Evolutionary conservation across 2,113 vertebrate species (phyloP).

Genomic region (Gasterosteus nipponicus): DNA sequence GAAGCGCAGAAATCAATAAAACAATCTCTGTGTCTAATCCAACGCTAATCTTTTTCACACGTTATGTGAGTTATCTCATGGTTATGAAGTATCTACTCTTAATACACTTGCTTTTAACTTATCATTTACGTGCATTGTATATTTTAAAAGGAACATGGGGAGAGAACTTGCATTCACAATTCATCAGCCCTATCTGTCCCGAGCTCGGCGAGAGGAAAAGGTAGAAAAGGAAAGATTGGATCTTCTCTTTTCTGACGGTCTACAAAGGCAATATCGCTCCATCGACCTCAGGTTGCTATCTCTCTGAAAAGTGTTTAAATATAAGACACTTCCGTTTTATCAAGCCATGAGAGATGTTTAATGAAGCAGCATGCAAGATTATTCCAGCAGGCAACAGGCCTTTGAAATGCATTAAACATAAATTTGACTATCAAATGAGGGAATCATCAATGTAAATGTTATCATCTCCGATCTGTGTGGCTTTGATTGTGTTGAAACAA

Average conservation of each 20-base stretch:
- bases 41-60: conserved; percentile 53
- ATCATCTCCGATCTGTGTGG: conserved; percentile 13
- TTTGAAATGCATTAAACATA: conserved; percentile 33
- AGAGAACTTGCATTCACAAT: conserved; percentile 42
- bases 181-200: conserved; percentile 50
- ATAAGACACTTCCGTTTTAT: conserved; percentile 47
- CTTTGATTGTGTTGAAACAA: conserved; percentile 31
- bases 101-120: conserved; percentile 53
- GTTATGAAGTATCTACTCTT: conserved; percentile 54
- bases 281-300: conserved; percentile 66
- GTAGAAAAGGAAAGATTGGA: conserved; percentile 53
- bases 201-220: conserved; percentile 32
- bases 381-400: conserved; percentile 11
- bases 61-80: conserved; percentile 51
- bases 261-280: conserved; percentile 67
- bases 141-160: conserved; percentile 40
- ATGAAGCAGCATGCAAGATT: conserved; percentile 46
- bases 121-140: conserved; percentile 49
- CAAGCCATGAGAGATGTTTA: conserved; percentile 28
- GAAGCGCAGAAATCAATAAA: conserved; percentile 55
- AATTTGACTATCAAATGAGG: conserved; percentile 1
- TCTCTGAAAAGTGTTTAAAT: conserved; percentile 60
- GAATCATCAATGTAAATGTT: conserved; percentile 17
- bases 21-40: conserved; percentile 62
- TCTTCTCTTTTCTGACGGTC: conserved; percentile 62